Base-by-base conservation (phyloP, 2,888 invertebrate species). In the Monoplex corrugatus region DNA sequence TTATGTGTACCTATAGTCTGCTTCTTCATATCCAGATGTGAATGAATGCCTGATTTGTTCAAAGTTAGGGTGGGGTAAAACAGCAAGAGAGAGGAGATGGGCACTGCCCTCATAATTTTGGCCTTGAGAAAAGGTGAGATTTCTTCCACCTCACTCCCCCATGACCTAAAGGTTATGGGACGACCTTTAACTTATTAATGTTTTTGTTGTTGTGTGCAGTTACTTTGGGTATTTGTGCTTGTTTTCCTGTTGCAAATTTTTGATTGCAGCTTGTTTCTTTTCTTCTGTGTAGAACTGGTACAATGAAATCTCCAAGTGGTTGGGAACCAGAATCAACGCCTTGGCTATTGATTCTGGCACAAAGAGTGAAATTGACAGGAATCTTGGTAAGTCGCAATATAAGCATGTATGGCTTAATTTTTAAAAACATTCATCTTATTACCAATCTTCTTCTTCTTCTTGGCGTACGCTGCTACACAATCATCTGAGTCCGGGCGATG, bases 271-370 rank as follows among this genome's bases (percentile, higher is more conserved):
- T 50, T 50, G 43, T 45, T 75, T 75, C 50, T n/a, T 93, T 95
- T 78, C 16, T 57, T 57, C 38, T 35, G 84, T 10, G 0, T 93
- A 97, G 96, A 99, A 99, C 96, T 99, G 99, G 99, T 98, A 98
- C 94, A 99, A 99, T 96, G 99, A 99, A 96, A 99, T 99, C 92
- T 97, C 97, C 87, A 99, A 99, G 96, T 99, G 99, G 99, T 96
- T 99, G 2, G 98, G 97, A 2, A 98, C 97, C 40, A 97, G 98
- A 98, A 96, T 98, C 98, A 28, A 98, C 98, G 0, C 97, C 97
- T 13, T 96, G 72, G 96, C 95, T 1, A 95, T 96, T 84, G 96
- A 96, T 90, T 95, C 95, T 89, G 96, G 97, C 44, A 93, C 96
- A 32, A 98, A 99, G 96, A 97, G 97, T 84, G 98, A 98, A 91